Evolutionary conservation across 2,888 invertebrate species (phyloP), one percentile per base, ranked within the genome.

Genomic region (Trichacis sp.): DNA sequence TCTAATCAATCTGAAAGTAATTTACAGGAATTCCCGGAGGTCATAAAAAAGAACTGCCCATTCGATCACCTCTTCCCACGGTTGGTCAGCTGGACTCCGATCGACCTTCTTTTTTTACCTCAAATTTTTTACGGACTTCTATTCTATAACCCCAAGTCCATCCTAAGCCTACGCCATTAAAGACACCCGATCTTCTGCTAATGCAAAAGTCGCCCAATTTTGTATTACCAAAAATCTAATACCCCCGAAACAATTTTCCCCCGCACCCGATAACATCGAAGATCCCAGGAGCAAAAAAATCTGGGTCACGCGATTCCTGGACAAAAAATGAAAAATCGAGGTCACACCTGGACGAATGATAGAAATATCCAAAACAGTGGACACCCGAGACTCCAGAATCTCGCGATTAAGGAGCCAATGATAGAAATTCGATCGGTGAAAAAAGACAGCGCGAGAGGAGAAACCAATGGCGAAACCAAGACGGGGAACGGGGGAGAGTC

Each of bases 21-120:
- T 83, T 78, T 81, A 76, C 78, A 77, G 64, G 53, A 69, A 72
- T 75, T 70, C 72, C 69, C 67, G 33, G 47, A 50, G 48, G 46
- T 54, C 57, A 69, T 56, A 64, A 61, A 70, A 61, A 67, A 30
- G 24, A 43, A 48, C 52, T 29, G 50, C 51, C 45, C 62, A 58
- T 60, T 38, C 64, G 55, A 73, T 67, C 71, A 72, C 72, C 70
- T 68, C 75, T 83, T 83, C 83, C 84, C 84, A 83, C 83, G 83
- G 77, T 74, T 79, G 83, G 83, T 83, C 83, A 84, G 83, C 83
- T 84, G 83, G 83, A 77, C 77, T 79, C 69, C 82, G 78, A 68
- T 71, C 72, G 59, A 61, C 68, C 69, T 68, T 72, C 71, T 61
- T 59, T n/a, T n/a, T 61, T 43, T 42, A 42, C 43, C 50, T 64